Evolutionary conservation across 1,140 invertebrate genomes (phyloP).

Genomic region (Neotoxoptera formosana): DNA sequence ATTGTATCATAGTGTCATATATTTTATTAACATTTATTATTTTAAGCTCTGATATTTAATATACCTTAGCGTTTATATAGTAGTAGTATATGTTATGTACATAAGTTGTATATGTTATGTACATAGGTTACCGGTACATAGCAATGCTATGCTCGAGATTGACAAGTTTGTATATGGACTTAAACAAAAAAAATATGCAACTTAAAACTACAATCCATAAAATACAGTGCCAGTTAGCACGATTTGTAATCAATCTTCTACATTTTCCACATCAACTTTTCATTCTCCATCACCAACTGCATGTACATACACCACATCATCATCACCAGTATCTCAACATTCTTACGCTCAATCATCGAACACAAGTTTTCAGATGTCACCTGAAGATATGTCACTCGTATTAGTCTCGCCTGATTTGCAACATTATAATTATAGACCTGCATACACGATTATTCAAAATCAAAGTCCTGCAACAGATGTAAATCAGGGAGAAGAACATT

Average conservation of each 20-base stretch:
- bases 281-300: too few species aligned
- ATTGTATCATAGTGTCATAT: too few species aligned
- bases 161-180: not conserved
- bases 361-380: not conserved
- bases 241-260: not conserved
- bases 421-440: not conserved
- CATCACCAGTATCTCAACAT: not conserved
- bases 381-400: not conserved
- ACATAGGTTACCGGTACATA: too few species aligned
- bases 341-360: not conserved
- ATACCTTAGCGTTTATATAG: too few species aligned
- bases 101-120: too few species aligned
- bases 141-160: conserved; percentile 11
- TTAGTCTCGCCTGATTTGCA: not conserved
- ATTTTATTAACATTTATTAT: too few species aligned
- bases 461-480: too few species aligned
- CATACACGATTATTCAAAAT: not conserved
- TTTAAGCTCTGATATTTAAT: too few species aligned
- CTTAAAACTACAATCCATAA: not conserved
- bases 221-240: not conserved
- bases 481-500: too few species aligned
- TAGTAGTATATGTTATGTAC: too few species aligned
- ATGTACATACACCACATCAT: not conserved
- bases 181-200: conserved; percentile 11
- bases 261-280: too few species aligned